Evolutionary conservation across 2,888 invertebrate species (phyloP).

Genomic region (Mythimna vitellina): DNA sequence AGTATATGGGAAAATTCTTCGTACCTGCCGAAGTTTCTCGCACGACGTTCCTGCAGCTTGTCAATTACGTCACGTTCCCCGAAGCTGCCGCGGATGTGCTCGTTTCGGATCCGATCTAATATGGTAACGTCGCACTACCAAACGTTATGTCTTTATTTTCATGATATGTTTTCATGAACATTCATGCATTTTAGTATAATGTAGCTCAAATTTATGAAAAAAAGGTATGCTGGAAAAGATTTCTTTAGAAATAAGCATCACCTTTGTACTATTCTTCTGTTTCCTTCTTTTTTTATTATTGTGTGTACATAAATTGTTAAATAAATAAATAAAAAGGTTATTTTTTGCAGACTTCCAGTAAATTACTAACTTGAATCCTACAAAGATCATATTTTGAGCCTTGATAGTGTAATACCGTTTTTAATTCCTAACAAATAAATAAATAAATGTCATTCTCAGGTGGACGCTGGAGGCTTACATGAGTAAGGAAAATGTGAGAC

Average conservation of each 20-base stretch:
- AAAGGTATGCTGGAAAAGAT: no score
- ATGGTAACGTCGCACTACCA: conserved; percentile 8
- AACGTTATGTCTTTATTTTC: conserved; percentile 15
- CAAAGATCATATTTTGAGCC: background rate
- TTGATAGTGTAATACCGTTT: background rate
- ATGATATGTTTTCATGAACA: background rate
- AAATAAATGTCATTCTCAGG: background rate
- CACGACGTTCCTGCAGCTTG: conserved; percentile 17
- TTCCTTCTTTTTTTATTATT: no score
- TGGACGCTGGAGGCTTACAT: no score
- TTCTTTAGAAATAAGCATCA: no score
- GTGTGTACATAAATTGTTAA: no score
- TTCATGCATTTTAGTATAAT: no score
- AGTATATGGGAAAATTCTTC: background rate
- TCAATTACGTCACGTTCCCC: conserved; percentile 30
- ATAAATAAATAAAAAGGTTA: no score
- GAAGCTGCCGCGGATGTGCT: conserved; percentile 13
- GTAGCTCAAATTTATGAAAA: no score
- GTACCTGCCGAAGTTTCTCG: conserved; percentile 12
- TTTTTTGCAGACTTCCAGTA: no score
- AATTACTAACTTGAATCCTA: background rate
- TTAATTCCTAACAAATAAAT: no score
- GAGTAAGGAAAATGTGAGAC: no score
- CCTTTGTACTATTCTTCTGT: no score
- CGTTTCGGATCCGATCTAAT: conserved; percentile 11